Percentiles rank a stretch among this genome's conserved stretches.
Evolutionary conservation across 2,113 vertebrate genomes (phyloP).

Genomic region (Amphilophus citrinellus): DNA sequence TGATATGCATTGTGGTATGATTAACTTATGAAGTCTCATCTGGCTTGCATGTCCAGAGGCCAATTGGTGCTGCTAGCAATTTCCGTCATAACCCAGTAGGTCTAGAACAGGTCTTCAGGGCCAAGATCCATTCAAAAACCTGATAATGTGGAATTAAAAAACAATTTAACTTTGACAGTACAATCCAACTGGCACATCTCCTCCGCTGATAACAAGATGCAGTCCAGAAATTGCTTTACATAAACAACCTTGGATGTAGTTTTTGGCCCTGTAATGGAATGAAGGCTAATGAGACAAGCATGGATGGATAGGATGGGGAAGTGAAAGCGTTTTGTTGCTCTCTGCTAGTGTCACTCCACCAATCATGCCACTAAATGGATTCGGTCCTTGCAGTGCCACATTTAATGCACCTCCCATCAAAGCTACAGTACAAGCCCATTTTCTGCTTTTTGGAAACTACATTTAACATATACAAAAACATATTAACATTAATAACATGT

Average conservation of each 20-base stretch:
- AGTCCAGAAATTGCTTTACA: constrained; percentile 56
- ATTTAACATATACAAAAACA: constrained; percentile 32
- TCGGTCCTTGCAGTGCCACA: constrained; percentile 15
- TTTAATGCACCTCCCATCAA: constrained; percentile 45
- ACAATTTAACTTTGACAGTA: constrained; percentile 48
- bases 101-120: constrained; percentile 43
- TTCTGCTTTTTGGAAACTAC: constrained; percentile 13
- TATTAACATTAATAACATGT: constrained; percentile 28
- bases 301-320: constrained; percentile 53
- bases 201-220: constrained; percentile 50
- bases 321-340: constrained; percentile 35
- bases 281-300: constrained; percentile 67
- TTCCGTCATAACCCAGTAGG: constrained; percentile 55
- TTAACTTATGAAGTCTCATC: constrained; percentile 65
- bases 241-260: constrained; percentile 66
- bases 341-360: constrained; percentile 58
- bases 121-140: constrained; percentile 58
- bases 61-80: constrained; percentile 65
- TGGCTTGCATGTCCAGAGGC: constrained; percentile 52
- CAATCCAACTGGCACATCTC: constrained; percentile 50
- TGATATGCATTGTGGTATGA: constrained; percentile 57
- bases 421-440: constrained; percentile 15
- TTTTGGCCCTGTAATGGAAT: constrained; percentile 64
- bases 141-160: constrained; percentile 71
- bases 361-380: constrained; percentile 51